Percentiles rank a stretch among this genome's conserved stretches.
Conservation (phyloP, 2,888 invertebrate genomes). For the Callinectes sapidus region DNA sequence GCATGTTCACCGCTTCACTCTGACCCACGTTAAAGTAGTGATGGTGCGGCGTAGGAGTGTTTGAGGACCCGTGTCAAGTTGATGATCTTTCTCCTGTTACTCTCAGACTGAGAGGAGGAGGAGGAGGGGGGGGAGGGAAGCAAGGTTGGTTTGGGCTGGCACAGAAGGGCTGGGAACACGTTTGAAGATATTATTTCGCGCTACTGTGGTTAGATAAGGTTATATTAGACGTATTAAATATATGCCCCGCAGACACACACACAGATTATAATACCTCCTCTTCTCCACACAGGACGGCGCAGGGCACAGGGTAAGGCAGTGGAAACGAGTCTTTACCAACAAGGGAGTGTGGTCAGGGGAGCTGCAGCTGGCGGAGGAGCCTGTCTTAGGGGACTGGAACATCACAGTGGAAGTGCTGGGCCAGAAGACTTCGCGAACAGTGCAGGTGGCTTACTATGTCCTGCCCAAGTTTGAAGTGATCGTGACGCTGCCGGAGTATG, state of each 20-base stretch:
- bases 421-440: conserved; percentile 83
- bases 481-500: conserved; percentile 87
- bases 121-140: too few species aligned
- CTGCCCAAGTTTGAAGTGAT: conserved; percentile 94
- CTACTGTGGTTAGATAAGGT: too few species aligned
- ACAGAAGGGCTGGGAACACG: neutral
- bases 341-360: conserved; percentile 81
- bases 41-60: neutral
- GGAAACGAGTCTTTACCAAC: conserved; percentile 82
- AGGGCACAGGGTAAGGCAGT: conserved; percentile 88
- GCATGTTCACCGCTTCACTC: neutral
- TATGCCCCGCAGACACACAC: neutral
- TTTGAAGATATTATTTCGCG: neutral
- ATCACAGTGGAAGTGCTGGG: conserved; percentile 83
- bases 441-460: conserved; percentile 92
- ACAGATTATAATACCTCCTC: neutral
- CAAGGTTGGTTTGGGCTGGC: neutral
- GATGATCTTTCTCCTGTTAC: neutral
- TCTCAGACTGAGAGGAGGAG: neutral
- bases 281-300: conserved; percentile 81
- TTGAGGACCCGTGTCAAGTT: neutral
- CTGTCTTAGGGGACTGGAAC: conserved; percentile 91
- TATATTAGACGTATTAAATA: too few species aligned
- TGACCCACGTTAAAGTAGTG: neutral
- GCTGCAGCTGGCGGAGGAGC: conserved; percentile 86